Percentiles rank a stretch among this genome's conserved stretches.
Conservation (phyloP, 2,888 invertebrate genomes). For the Cantharis rufa region DNA sequence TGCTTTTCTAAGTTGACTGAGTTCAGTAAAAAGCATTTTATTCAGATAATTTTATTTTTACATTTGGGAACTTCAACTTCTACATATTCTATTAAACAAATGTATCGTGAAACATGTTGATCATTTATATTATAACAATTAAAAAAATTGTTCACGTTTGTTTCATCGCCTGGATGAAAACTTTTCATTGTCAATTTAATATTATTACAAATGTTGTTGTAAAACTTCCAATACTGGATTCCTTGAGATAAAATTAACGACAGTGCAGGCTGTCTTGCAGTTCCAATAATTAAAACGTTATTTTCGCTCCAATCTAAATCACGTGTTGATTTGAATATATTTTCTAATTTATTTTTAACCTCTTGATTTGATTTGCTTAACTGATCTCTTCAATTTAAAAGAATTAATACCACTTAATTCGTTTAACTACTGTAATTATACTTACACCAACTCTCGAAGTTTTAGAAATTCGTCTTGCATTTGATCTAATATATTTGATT, state of each 20-base stretch:
- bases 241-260: conserved; percentile 43
- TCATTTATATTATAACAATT: conserved; percentile 35
- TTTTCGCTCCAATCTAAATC: conserved; percentile 46
- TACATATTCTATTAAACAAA: conserved; percentile 51
- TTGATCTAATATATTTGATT: conserved; percentile 54
- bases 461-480: conserved; percentile 57
- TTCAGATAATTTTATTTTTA: not conserved
- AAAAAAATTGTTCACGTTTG: not conserved
- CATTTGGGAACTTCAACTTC: conserved; percentile 37
- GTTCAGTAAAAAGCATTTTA: no score
- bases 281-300: conserved; percentile 45
- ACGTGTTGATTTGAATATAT: conserved; percentile 43
- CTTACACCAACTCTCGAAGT: conserved; percentile 44
- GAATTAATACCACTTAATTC: not conserved
- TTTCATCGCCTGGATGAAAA: not conserved
- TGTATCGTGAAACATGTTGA: conserved; percentile 35
- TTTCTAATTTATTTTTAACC: conserved; percentile 44
- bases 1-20: no score
- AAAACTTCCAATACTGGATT: not conserved
- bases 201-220: not conserved
- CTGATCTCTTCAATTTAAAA: conserved; percentile 40
- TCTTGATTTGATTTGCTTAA: conserved; percentile 44
- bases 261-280: conserved; percentile 48
- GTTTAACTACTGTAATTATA: not conserved
- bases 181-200: not conserved